phyloP scores from a whole-genome alignment of 2,888 invertebrate species.

The Amphimallon solstitiale region DNA sequence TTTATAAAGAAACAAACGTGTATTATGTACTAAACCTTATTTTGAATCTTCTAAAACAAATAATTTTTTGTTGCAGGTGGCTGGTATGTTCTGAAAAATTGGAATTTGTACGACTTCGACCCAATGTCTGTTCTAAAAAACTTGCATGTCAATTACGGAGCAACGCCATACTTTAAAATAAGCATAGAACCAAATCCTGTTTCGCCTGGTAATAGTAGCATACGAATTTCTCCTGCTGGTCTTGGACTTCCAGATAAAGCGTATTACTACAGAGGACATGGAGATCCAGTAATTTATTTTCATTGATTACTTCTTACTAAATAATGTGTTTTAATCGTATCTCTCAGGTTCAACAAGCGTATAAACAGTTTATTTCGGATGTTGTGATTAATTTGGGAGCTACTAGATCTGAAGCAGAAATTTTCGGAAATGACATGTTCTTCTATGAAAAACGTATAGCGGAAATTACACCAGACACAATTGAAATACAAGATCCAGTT shows the following conservation, averaged over 20 bases:
- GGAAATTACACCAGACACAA: conserved; percentile 63
- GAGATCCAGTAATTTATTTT: conserved; percentile 59
- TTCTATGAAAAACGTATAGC: conserved; percentile 68
- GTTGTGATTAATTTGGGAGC: conserved; percentile 64
- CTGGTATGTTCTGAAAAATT: conserved; percentile 65
- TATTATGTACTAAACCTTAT: background rate
- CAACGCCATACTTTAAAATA: conserved; percentile 66
- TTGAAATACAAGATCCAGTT: conserved; percentile 58
- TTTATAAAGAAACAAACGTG: background rate
- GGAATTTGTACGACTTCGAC: conserved; percentile 62
- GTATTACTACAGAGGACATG: conserved; percentile 63
- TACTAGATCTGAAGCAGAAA: conserved; percentile 61
- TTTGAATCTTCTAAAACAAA: too few relatives aligned
- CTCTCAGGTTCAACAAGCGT: conserved; percentile 63
- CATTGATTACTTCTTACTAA: background rate
- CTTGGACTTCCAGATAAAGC: conserved; percentile 67
- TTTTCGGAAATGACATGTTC: conserved; percentile 66
- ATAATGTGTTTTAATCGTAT: background rate
- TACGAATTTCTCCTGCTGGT: conserved; percentile 67
- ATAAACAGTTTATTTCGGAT: conserved; percentile 65
- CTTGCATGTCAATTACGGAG: conserved; percentile 65
- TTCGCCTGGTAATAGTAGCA: conserved; percentile 62
- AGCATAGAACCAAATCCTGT: conserved; percentile 65
- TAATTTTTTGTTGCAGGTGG: conserved; percentile 61
- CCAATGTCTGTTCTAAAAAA: conserved; percentile 58